phyloP scores from a whole-genome alignment of 2,113 vertebrate species.

The Mustela lutreola region DNA sequence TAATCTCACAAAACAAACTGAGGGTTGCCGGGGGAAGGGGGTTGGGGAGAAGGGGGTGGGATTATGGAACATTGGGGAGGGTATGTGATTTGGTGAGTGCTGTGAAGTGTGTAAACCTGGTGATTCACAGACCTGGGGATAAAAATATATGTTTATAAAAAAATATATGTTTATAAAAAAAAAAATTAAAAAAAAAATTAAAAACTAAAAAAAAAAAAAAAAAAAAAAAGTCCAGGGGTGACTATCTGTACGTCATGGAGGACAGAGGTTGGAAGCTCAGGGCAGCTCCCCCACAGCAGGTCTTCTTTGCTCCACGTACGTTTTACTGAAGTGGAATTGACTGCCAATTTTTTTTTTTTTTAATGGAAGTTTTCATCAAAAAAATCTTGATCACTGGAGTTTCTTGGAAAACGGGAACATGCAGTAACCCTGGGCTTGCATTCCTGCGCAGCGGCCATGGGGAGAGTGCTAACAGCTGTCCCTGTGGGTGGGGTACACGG shows the following conservation, averaged over 20 bases:
- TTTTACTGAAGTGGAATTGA: background rate
- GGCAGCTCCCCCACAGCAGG: fast-evolving
- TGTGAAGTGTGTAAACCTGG: no score
- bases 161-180: no score
- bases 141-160: no score
- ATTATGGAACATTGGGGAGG: no score
- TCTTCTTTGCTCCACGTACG: fast-evolving
- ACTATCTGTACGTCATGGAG: fast-evolving
- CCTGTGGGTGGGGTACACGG: fast-evolving
- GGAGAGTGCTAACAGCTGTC: background rate
- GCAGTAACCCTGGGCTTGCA: fast-evolving
- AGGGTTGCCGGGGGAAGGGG: no score
- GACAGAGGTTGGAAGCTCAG: background rate
- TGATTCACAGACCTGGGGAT: no score
- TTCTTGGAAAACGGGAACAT: background rate
- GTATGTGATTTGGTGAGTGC: no score
- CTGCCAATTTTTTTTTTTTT: background rate
- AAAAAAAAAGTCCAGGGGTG: fast-evolving
- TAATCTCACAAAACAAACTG: no score
- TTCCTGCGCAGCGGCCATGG: background rate
- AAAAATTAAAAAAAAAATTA: no score
- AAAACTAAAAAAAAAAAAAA: no score
- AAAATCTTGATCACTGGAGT: background rate
- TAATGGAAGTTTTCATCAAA: background rate
- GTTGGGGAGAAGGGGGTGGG: no score